Evolutionary conservation across 37 sponge, comb jelly and placozoan genomes (phyloP).

Genomic region (Chondrosia reniformis): DNA sequence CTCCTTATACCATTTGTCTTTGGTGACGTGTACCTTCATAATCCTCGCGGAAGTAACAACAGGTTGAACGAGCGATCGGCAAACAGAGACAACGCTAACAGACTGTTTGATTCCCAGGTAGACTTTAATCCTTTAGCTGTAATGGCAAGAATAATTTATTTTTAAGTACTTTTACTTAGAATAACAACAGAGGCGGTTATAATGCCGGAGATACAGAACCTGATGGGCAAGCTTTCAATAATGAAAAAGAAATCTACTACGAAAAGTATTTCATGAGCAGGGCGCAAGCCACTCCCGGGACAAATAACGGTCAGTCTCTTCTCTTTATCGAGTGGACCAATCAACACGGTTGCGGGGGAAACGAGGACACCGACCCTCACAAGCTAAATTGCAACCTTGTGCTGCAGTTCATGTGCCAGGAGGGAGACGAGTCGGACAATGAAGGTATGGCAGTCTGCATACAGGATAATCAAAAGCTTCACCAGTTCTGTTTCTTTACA

Average conservation of each 20-base stretch:
- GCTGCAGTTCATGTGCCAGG: slow-evolving; percentile 93
- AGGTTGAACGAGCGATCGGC: slow-evolving; percentile 93
- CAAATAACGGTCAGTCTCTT: slow-evolving; percentile 20
- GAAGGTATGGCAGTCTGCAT: slow-evolving; percentile 17
- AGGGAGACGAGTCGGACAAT: slow-evolving; percentile 26
- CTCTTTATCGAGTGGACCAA: slow-evolving; percentile 95
- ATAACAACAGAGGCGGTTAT: slow-evolving; percentile 98
- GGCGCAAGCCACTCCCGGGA: background rate
- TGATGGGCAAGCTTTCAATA: slow-evolving; percentile 30
- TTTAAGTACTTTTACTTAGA: slow-evolving; percentile 39
- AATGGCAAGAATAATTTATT: background rate
- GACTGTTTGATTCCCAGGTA: slow-evolving; percentile 98
- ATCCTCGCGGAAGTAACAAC: slow-evolving; percentile 97
- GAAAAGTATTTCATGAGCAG: slow-evolving; percentile 32
- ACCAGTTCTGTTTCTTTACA: background rate
- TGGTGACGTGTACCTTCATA: slow-evolving; percentile 92
- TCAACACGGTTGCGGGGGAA: slow-evolving; percentile 98
- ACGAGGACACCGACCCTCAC: slow-evolving; percentile 88
- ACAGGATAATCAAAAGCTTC: background rate
- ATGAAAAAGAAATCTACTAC: slow-evolving; percentile 70
- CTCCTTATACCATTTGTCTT: background rate
- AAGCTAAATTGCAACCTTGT: slow-evolving; percentile 98
- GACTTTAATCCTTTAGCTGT: background rate
- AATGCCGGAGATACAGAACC: slow-evolving; percentile 81
- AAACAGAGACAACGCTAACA: slow-evolving; percentile 89